Percentiles rank a stretch among this genome's conserved stretches.
Evolutionary conservation across 1,140 invertebrate genomes (phyloP).

Genomic region (Zaprionus ghesquierei): DNA sequence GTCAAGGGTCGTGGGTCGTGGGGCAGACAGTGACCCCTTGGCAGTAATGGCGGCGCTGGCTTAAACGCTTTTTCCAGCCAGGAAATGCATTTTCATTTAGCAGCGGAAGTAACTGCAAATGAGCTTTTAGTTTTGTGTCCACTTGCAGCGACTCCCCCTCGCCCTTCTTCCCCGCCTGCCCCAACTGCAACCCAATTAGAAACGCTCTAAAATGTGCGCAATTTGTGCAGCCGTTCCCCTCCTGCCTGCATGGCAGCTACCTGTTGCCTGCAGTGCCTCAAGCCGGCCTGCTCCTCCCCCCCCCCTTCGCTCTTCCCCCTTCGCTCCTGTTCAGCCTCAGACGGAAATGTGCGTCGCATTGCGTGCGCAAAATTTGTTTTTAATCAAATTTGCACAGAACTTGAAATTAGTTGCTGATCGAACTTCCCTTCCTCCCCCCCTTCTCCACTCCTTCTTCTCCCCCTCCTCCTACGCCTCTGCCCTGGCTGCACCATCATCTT

Average conservation of each 20-base stretch:
- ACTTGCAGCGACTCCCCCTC: constrained; percentile 10
- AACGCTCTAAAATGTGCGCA: constrained; percentile 19
- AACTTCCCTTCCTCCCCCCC: background rate
- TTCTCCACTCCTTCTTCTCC: background rate
- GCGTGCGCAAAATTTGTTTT: constrained; percentile 54
- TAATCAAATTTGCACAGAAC: constrained; percentile 49
- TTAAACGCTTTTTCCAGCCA: constrained; percentile 73
- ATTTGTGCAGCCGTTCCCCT: constrained; percentile 24
- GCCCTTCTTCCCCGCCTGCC: too few species aligned
- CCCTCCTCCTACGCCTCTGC: background rate
- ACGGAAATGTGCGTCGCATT: constrained; percentile 53
- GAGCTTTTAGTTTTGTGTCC: constrained; percentile 80
- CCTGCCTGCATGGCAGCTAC: background rate
- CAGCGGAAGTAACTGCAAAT: constrained; percentile 81
- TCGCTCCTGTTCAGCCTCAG: constrained; percentile 1
- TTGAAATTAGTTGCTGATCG: constrained; percentile 39
- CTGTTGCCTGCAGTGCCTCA: background rate
- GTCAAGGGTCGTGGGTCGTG: background rate
- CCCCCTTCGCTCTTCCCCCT: background rate
- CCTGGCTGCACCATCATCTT: background rate
- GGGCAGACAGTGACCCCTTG: background rate
- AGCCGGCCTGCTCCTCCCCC: background rate
- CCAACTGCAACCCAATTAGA: background rate
- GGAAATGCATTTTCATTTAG: constrained; percentile 82
- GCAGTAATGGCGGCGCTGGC: constrained; percentile 32